Evolutionary conservation across 2,797 vertebrate genomes (phyloP), one percentile per base, ranked within the genome.

Genomic region (Sylvia borin): DNA sequence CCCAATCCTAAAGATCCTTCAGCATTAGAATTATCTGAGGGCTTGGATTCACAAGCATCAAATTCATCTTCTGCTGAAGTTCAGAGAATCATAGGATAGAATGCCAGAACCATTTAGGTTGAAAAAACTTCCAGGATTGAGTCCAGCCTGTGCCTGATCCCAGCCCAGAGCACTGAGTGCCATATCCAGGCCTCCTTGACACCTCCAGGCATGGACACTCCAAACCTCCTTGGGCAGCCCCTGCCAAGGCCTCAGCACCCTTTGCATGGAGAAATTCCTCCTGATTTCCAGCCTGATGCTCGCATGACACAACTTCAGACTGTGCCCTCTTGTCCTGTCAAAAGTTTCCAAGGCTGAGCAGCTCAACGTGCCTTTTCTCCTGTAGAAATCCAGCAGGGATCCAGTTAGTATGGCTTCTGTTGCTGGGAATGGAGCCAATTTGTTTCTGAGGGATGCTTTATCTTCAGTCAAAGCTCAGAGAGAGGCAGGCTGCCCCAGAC

Each of bases 211-310:
- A 10, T 54, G 34, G 61, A 17, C 0, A 67, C 29, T 47, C 7
- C 76, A 21, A 15, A 25, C 1, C 34, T 74, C 34, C 21, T 47
- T 54, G 77, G 40, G 77, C 54, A 67, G 76, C 54, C 40, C 68
- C 53, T 73, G 29, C 25, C 68, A 40, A 38, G n/a, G n/a, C 76
- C 45, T 73, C 11, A 66, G 10, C 45, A 34, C 8, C 68, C 47
- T 61, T 67, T 60, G 8, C 34, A 34, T 8, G 40, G 0, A 16
- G n/a, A 27, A 67, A 61, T 74, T 67, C 40, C 47, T 67, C 1
- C 62, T 81, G 11, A 0, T 88, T 6, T 3, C 48, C 47, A 24
- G 0, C 0, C 54, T 81, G 47, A 25, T 0, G 40, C 20, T 73
- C 5, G 9, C 40, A 29, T 60, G 40, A 1, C 31, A 18, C 21